phyloP scores from a whole-genome alignment of 2,888 invertebrate genomes.

The Watsonalla binaria region DNA sequence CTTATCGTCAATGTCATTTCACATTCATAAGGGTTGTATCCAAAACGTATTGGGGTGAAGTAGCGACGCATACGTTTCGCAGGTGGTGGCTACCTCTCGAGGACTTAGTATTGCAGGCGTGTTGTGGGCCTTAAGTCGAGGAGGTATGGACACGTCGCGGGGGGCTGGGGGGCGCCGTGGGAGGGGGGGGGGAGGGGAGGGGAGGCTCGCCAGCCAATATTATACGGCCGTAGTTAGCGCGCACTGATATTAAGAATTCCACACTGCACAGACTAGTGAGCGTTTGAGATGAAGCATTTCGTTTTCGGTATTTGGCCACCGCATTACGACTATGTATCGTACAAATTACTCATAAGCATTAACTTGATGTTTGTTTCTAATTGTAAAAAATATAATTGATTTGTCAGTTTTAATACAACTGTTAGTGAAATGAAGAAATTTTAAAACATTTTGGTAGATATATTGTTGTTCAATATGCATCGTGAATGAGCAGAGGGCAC shows the following conservation, averaged over 20 bases:
- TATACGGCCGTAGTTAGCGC: constrained; percentile 76
- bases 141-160: constrained; percentile 7
- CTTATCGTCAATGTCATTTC: too few relatives aligned
- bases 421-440: too few relatives aligned
- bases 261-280: constrained; percentile 43
- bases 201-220: constrained; percentile 56
- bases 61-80: neutral
- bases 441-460: too few relatives aligned
- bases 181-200: constrained; percentile 9
- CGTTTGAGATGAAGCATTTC: constrained; percentile 10
- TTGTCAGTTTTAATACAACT: too few relatives aligned
- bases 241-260: constrained; percentile 78
- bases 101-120: constrained; percentile 3
- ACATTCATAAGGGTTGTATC: neutral
- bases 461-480: too few relatives aligned
- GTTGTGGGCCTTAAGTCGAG: constrained; percentile 6
- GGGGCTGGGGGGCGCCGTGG: constrained; percentile 17
- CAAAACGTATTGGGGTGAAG: neutral
- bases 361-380: too few relatives aligned
- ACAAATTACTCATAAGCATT: too few relatives aligned
- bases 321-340: too few relatives aligned
- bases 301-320: too few relatives aligned
- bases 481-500: too few relatives aligned
- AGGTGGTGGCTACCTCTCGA: neutral
- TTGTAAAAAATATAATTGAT: too few relatives aligned